These are phyloP conservation scores for Sylvilagus bachmani DNA, from an alignment of 2,113 vertebrate species.

Conservation along the genomic window DNA sequence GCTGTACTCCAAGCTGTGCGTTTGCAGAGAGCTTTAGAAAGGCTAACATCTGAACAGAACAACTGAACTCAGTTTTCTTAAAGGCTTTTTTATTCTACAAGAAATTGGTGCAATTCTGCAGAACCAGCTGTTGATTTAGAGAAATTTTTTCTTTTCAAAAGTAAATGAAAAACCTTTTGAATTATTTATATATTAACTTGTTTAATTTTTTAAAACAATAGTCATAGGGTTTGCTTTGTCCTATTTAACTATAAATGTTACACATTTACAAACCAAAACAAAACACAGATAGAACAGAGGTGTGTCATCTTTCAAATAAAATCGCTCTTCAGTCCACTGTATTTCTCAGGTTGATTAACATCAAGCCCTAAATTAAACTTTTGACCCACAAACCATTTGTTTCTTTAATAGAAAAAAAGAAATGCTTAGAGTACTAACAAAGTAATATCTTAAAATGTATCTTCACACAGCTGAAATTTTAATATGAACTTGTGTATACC, in stretches of 20 bases:
- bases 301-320: conserved; percentile 83
- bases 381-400: conserved; percentile 56
- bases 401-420: conserved; percentile 66
- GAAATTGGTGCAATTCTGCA: conserved; percentile 47
- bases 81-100: conserved; percentile 69
- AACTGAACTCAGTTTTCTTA: conserved; percentile 40
- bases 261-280: conserved; percentile 79
- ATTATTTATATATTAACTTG: conserved; percentile 86
- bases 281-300: conserved; percentile 65
- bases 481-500: conserved; percentile 80
- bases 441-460: conserved; percentile 79
- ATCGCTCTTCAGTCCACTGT: conserved; percentile 68
- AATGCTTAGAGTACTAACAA: conserved; percentile 79
- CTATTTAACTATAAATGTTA: conserved; percentile 79
- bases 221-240: conserved; percentile 82
- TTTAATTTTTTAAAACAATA: conserved; percentile 87
- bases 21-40: conserved; percentile 33
- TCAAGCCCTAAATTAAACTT: conserved; percentile 71
- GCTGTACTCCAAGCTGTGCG: neutral
- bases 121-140: conserved; percentile 63
- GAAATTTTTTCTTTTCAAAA: conserved; percentile 70
- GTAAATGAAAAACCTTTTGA: conserved; percentile 56
- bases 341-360: conserved; percentile 81
- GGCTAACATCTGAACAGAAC: conserved; percentile 65
- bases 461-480: conserved; percentile 75